These are phyloP conservation scores for Trialeurodes vaporariorum DNA, from an alignment of 1,140 invertebrate species.

Conservation along the genomic window DNA sequence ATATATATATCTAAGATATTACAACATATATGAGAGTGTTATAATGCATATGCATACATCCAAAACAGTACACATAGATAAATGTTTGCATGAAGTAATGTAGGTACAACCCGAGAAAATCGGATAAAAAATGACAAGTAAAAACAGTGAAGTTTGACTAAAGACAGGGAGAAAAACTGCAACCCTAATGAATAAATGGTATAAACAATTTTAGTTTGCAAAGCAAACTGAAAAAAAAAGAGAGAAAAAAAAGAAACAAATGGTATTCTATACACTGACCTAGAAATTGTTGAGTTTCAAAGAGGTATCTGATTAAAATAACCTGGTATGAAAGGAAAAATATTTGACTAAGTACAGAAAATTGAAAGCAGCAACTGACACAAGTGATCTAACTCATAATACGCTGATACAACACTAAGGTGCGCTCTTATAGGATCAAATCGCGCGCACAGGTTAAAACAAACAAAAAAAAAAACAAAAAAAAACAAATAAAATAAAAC, in stretches of 20 bases:
- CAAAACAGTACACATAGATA: background rate
- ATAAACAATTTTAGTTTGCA: background rate
- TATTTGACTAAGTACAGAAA: background rate
- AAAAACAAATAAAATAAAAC: background rate
- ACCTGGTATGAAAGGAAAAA: background rate
- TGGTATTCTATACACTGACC: background rate
- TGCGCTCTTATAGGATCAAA: too few species aligned
- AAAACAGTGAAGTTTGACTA: background rate
- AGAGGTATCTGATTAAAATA: conserved; percentile 1
- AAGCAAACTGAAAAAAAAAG: background rate
- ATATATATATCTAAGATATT: background rate
- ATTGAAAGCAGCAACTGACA: background rate
- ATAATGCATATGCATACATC: background rate
- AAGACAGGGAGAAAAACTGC: background rate
- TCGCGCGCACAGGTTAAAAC: background rate
- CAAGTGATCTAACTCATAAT: too few species aligned
- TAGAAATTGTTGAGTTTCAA: background rate
- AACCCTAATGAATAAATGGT: background rate
- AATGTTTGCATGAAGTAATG: background rate
- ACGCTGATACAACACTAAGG: too few species aligned
- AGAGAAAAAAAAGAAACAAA: too few species aligned
- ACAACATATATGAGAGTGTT: background rate
- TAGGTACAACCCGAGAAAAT: too few species aligned
- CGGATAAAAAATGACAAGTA: background rate
- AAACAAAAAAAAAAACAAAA: background rate